phyloP scores from a whole-genome alignment of 2,888 invertebrate genomes.

The Eristalis arbustorum region DNA sequence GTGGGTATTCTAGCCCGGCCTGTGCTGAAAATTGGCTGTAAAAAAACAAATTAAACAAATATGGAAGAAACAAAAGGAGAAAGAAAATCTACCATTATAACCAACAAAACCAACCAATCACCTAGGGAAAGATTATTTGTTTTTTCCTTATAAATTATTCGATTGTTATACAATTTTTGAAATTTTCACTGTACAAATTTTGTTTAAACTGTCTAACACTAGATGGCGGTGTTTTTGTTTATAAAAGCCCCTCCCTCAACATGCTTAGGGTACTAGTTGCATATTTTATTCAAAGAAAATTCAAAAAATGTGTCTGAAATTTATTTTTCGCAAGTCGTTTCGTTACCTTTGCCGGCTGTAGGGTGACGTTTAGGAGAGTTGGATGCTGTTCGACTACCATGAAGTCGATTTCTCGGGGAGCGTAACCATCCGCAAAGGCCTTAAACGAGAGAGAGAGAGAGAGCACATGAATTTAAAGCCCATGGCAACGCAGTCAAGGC shows the following conservation, averaged over 20 bases:
- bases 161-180: background rate
- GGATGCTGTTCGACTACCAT: conserved; percentile 92
- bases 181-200: conserved; percentile 37
- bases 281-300: background rate
- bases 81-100: conserved; percentile 62
- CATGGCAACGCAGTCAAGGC: no score
- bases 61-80: conserved; percentile 62
- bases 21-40: conserved; percentile 71
- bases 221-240: conserved; percentile 62
- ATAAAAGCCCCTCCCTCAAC: conserved; percentile 43
- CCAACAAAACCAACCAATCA: conserved; percentile 64
- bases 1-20: conserved; percentile 71
- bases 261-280: conserved; percentile 52
- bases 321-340: background rate
- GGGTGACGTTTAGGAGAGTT: conserved; percentile 90
- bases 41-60: conserved; percentile 67
- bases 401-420: conserved; percentile 91
- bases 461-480: no score
- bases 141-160: background rate
- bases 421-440: conserved; percentile 92
- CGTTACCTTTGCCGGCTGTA: conserved; percentile 87
- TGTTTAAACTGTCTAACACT: conserved; percentile 32
- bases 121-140: conserved; percentile 56
- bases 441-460: conserved; percentile 75
- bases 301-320: background rate